These are phyloP conservation scores for Sceliomorpha sp. DNA, from an alignment of 2,888 invertebrate genomes.

Conservation along the genomic window DNA sequence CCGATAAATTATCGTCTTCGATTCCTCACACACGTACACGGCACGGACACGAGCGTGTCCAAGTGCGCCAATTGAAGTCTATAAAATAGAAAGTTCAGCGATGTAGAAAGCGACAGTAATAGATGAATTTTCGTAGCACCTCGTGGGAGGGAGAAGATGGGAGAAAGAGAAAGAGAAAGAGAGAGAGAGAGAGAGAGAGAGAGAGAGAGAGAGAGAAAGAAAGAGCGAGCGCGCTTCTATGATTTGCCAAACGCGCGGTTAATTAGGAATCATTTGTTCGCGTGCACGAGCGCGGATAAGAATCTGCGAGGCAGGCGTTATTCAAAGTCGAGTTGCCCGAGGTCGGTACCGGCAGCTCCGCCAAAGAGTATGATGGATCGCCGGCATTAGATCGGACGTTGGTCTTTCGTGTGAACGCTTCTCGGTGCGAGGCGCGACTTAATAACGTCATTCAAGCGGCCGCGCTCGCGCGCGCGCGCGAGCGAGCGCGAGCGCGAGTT, in stretches of 20 bases:
- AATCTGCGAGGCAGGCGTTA: constrained; percentile 64
- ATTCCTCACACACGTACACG: too few species aligned
- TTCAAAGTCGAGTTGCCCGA: constrained; percentile 63
- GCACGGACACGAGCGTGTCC: too few species aligned
- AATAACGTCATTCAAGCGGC: constrained; percentile 70
- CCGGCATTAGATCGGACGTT: constrained; percentile 73
- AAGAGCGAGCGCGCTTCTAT: constrained; percentile 20
- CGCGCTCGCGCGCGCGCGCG: constrained; percentile 20
- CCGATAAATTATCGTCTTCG: too few species aligned
- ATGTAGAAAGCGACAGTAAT: too few species aligned
- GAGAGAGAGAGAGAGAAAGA: too few species aligned
- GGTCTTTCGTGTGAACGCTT: constrained; percentile 69
- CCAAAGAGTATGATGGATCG: constrained; percentile 75
- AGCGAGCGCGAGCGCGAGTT: too few species aligned
- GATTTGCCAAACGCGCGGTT: constrained; percentile 51
- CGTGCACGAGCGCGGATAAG: constrained; percentile 55
- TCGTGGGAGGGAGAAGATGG: too few species aligned
- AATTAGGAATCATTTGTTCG: constrained; percentile 60
- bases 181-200: too few species aligned
- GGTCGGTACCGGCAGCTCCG: constrained; percentile 66
- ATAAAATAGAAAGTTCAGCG: too few species aligned
- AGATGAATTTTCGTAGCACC: too few species aligned
- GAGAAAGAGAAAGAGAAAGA: too few species aligned
- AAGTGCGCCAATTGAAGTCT: too few species aligned
- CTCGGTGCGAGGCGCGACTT: constrained; percentile 66